Percentiles rank a stretch among this genome's conserved stretches.
phyloP scores from a whole-genome alignment of 2,888 invertebrate species.

The Disparrhopalites patrizii region DNA sequence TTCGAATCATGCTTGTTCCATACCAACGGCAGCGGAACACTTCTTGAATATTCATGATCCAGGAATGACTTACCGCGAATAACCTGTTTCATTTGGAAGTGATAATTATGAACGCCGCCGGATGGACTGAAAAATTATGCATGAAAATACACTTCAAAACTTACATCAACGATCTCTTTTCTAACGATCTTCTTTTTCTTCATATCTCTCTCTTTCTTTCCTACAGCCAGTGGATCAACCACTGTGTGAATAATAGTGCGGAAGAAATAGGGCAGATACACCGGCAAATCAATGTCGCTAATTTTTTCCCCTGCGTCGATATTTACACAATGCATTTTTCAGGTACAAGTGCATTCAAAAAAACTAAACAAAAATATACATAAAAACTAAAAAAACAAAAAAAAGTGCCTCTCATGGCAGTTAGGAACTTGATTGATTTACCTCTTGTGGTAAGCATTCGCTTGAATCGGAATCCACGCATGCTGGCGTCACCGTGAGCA shows the following conservation, averaged over 20 bases:
- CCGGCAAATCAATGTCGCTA: conserved; percentile 15
- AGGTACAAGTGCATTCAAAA: too few species aligned
- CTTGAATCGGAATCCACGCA: conserved; percentile 37
- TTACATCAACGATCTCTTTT: conserved; percentile 18
- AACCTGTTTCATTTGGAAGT: not conserved
- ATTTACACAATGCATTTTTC: too few species aligned
- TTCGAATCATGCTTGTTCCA: conserved; percentile 4
- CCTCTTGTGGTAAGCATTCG: conserved; percentile 36
- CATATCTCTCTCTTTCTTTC: not conserved
- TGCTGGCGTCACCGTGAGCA: conserved; percentile 36
- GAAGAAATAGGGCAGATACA: conserved; percentile 19
- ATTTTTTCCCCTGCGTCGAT: conserved; percentile 16
- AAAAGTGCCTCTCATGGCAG: too few species aligned
- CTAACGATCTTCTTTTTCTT: conserved; percentile 7
- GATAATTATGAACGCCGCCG: not conserved
- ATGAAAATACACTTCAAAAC: too few species aligned
- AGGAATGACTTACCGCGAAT: conserved; percentile 13
- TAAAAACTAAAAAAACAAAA: not conserved
- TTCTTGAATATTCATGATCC: conserved; percentile 10
- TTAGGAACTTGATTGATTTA: too few species aligned
- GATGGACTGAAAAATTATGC: not conserved
- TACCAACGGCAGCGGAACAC: conserved; percentile 10
- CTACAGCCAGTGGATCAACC: not conserved
- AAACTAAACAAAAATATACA: not conserved
- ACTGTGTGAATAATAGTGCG: not conserved